Evolutionary conservation across 2,113 vertebrate species (phyloP).

Genomic region (Tautogolabrus adspersus): DNA sequence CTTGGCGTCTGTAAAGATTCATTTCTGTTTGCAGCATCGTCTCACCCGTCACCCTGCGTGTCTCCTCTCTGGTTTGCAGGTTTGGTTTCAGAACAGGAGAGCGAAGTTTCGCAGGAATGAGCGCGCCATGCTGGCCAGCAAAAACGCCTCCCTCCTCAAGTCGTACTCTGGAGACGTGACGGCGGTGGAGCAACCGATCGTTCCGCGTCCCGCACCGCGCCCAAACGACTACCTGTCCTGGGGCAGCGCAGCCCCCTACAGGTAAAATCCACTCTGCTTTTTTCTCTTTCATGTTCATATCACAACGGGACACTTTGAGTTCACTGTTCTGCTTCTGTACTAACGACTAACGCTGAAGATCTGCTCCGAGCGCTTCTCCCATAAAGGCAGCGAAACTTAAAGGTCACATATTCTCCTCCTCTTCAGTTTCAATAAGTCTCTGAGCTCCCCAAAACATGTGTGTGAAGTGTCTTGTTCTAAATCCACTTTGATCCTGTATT

Average conservation of each 20-base stretch:
- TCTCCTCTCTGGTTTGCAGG: slow-evolving; percentile 77
- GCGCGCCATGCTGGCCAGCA: slow-evolving; percentile 97
- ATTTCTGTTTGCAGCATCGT: background rate
- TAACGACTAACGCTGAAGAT: background rate
- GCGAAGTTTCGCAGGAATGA: slow-evolving; percentile 98
- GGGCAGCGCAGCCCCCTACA: slow-evolving; percentile 95
- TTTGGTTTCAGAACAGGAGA: slow-evolving; percentile 98
- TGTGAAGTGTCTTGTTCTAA: too few species aligned
- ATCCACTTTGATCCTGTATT: too few species aligned
- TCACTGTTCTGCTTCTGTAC: background rate
- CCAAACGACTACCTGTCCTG: slow-evolving; percentile 98
- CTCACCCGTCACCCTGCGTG: background rate
- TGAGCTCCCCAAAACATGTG: too few species aligned
- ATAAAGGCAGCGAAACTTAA: background rate
- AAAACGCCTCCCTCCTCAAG: slow-evolving; percentile 96
- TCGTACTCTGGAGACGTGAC: slow-evolving; percentile 96
- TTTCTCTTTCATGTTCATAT: too few species aligned
- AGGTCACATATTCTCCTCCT: background rate
- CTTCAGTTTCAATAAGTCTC: too few species aligned
- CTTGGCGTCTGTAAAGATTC: too few species aligned
- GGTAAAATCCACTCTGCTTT: slow-evolving; percentile 79
- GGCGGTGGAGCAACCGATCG: slow-evolving; percentile 97
- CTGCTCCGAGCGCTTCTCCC: too few species aligned
- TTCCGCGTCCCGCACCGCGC: slow-evolving; percentile 93
- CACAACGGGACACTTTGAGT: too few species aligned